These are phyloP conservation scores for Argyresthia albistria DNA, from an alignment of 2,888 invertebrate species.

Conservation along the genomic window DNA sequence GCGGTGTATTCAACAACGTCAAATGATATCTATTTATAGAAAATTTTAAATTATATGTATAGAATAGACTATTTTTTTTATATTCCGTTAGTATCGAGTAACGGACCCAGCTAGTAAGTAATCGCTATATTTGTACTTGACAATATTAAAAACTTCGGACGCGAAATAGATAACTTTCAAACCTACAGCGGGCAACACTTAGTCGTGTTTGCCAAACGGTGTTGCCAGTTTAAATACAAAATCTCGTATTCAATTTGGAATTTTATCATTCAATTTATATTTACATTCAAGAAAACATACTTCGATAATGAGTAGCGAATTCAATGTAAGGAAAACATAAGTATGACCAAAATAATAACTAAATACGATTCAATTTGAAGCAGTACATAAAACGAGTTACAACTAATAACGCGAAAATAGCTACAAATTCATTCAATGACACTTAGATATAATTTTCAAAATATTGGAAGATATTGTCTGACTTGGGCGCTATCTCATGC, in stretches of 20 bases:
- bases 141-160: conserved; percentile 47
- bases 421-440: conserved; percentile 47
- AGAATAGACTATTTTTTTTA: background rate
- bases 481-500: conserved; percentile 25
- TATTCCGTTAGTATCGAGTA: conserved; percentile 4
- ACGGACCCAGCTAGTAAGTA: conserved; percentile 31
- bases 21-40: too few species aligned
- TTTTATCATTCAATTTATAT: conserved; percentile 25
- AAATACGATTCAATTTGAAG: conserved; percentile 34
- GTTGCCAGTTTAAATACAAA: conserved; percentile 14
- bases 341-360: background rate
- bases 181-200: conserved; percentile 32
- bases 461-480: conserved; percentile 59
- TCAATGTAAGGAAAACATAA: background rate
- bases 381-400: conserved; percentile 52
- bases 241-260: conserved; percentile 26
- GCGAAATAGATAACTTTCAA: conserved; percentile 36
- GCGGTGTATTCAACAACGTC: too few species aligned
- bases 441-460: conserved; percentile 26
- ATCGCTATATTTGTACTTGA: conserved; percentile 63
- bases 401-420: conserved; percentile 42
- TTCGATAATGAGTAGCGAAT: conserved; percentile 1
- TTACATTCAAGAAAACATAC: conserved; percentile 26
- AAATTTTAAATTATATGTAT: too few species aligned
- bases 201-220: background rate